Percentiles rank a stretch among this genome's conserved stretches.
phyloP scores from a whole-genome alignment of 2,888 invertebrate genomes.

The Dexiosoma caninum region DNA sequence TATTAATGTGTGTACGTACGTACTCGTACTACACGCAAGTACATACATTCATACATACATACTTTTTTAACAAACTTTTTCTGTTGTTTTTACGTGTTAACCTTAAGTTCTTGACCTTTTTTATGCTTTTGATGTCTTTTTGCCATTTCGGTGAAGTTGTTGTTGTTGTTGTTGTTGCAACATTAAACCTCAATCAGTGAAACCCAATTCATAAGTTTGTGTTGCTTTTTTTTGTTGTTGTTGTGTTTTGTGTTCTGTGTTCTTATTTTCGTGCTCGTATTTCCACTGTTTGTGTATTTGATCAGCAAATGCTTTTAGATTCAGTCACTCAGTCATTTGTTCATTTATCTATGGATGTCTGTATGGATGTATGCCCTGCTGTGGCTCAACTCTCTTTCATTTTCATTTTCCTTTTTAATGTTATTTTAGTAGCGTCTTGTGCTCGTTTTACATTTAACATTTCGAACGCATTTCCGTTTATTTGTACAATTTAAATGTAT shows the following conservation, averaged over 20 bases:
- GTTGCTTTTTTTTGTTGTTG: neutral
- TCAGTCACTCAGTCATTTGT: conserved; percentile 49
- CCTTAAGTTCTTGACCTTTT: conserved; percentile 58
- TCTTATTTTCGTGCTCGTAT: conserved; percentile 52
- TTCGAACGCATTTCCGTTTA: conserved; percentile 62
- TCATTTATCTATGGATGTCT: neutral
- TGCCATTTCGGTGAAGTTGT: conserved; percentile 8
- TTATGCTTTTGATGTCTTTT: neutral
- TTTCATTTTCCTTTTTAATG: conserved; percentile 22
- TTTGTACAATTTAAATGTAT: conserved; percentile 41
- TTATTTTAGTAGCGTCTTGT: conserved; percentile 9
- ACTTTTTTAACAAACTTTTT: conserved; percentile 16
- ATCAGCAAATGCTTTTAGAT: conserved; percentile 59
- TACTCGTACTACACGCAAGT: neutral
- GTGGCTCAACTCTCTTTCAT: conserved; percentile 2
- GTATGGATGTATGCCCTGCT: too few species aligned
- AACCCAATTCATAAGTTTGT: conserved; percentile 32
- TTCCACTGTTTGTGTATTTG: conserved; percentile 54
- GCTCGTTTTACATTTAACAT: conserved; percentile 58
- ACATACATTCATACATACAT: too few species aligned
- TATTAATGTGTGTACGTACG: too few species aligned
- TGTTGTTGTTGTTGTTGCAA: neutral
- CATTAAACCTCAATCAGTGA: conserved; percentile 30
- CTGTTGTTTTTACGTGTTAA: conserved; percentile 28
- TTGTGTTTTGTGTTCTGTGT: conserved; percentile 7